Evolutionary conservation across 2,888 invertebrate genomes (phyloP).

Genomic region (Thymelicus sylvestris): DNA sequence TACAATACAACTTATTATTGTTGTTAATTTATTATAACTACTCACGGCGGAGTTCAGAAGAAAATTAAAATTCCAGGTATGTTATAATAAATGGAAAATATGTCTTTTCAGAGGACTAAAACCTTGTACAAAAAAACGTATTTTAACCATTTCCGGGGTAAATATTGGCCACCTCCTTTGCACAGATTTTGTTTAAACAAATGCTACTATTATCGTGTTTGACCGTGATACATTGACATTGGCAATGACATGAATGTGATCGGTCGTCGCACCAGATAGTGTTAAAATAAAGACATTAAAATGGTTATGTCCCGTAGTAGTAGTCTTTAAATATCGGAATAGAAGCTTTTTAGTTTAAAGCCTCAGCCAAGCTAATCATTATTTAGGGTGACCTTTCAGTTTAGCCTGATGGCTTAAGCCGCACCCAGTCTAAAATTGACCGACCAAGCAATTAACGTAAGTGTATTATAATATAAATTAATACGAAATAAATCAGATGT

Average conservation of each 20-base stretch:
- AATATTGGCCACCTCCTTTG: no score
- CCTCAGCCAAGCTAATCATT: background rate
- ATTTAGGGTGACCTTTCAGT: slow-evolving; percentile 1
- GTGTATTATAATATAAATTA: slow-evolving; percentile 23
- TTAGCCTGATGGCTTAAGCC: background rate
- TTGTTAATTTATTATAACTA: no score
- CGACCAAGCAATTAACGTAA: slow-evolving; percentile 20
- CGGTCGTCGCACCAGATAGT: slow-evolving; percentile 45
- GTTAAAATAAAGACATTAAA: slow-evolving; percentile 22
- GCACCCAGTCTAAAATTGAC: slow-evolving; percentile 8
- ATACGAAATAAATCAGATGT: slow-evolving; percentile 9
- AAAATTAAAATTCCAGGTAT: no score
- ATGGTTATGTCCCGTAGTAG: background rate
- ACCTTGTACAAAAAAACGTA: no score
- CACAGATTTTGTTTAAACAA: slow-evolving; percentile 26
- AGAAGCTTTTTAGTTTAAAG: background rate
- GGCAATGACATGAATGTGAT: slow-evolving; percentile 52
- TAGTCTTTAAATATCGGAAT: background rate
- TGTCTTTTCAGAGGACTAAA: no score
- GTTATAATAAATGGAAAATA: no score
- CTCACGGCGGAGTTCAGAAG: no score
- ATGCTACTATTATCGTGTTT: slow-evolving; percentile 45
- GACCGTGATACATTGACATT: slow-evolving; percentile 63
- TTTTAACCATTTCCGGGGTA: no score
- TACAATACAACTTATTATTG: no score